Conservation (phyloP, 2,888 invertebrate genomes). For the Formica aserva region DNA sequence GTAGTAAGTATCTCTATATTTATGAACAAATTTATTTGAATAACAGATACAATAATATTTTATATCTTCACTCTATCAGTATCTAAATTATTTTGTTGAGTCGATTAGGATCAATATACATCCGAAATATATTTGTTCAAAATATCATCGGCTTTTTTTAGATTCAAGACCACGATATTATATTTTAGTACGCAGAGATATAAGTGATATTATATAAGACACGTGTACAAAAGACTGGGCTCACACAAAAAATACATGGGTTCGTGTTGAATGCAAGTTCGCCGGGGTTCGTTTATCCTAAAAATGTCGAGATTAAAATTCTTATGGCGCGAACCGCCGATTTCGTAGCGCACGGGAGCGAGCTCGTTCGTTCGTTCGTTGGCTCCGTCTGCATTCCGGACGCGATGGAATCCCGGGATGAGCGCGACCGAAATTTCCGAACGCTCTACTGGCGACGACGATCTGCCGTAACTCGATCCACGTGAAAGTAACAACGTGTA, state of each 20-base stretch:
- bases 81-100: background rate
- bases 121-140: background rate
- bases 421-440: constrained; percentile 37
- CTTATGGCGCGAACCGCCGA: constrained; percentile 50
- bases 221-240: background rate
- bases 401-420: constrained; percentile 50
- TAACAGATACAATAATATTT: background rate
- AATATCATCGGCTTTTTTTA: background rate
- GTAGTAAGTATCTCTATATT: too few relatives aligned
- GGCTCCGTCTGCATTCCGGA: constrained; percentile 64
- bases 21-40: too few relatives aligned
- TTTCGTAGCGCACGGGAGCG: constrained; percentile 40
- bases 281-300: constrained; percentile 17
- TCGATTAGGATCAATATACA: background rate
- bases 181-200: background rate
- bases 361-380: constrained; percentile 1
- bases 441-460: background rate
- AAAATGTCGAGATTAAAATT: constrained; percentile 66
- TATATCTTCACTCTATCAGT: background rate
- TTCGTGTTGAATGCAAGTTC: constrained; percentile 18
- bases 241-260: background rate
- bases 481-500: constrained; percentile 46
- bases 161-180: background rate
- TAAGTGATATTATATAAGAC: background rate
- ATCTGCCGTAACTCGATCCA: constrained; percentile 46